phyloP scores from a whole-genome alignment of 2,113 vertebrate species.

The Prunella himalayana region DNA sequence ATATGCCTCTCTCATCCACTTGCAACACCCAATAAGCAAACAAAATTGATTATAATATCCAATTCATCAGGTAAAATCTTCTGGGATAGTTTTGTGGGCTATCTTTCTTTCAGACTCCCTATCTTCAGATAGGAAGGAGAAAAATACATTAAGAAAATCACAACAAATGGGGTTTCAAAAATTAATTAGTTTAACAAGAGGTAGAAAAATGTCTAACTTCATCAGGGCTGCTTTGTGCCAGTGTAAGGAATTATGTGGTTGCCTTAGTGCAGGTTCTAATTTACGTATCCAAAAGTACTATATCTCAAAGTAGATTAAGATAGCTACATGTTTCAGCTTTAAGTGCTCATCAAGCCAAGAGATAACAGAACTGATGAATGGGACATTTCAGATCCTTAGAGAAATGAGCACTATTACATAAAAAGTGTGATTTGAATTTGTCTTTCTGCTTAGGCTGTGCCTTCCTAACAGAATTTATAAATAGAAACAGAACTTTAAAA shows the following conservation, averaged over 20 bases:
- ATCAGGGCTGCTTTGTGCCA: not conserved
- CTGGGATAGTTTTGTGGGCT: not conserved
- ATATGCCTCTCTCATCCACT: not conserved
- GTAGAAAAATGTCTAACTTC: not conserved
- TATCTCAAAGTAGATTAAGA: slow-evolving; percentile 47
- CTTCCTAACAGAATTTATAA: slow-evolving; percentile 39
- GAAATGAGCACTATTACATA: slow-evolving; percentile 50
- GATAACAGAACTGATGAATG: slow-evolving; percentile 62
- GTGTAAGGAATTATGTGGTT: not conserved
- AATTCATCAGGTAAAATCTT: not conserved
- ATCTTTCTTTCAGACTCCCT: not conserved
- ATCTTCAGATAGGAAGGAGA: not conserved
- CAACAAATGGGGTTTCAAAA: not conserved
- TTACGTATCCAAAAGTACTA: not conserved
- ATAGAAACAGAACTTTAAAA: slow-evolving; percentile 48
- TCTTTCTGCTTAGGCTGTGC: slow-evolving; percentile 39
- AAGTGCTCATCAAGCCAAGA: slow-evolving; percentile 49
- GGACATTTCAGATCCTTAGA: slow-evolving; percentile 43
- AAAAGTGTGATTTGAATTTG: slow-evolving; percentile 52
- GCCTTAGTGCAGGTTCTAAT: slow-evolving; percentile 1
- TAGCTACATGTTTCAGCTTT: slow-evolving; percentile 35
- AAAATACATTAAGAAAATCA: not conserved
- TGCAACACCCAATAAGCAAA: slow-evolving; percentile 9
- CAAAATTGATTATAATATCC: slow-evolving; percentile 33
- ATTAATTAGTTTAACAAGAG: slow-evolving; percentile 19